A percentile compares a stretch with the other conserved stretches of the same genome.
These are phyloP conservation scores for Caenorhabditis imperialis DNA, from an alignment of 2,888 invertebrate genomes.

Conservation along the genomic window DNA sequence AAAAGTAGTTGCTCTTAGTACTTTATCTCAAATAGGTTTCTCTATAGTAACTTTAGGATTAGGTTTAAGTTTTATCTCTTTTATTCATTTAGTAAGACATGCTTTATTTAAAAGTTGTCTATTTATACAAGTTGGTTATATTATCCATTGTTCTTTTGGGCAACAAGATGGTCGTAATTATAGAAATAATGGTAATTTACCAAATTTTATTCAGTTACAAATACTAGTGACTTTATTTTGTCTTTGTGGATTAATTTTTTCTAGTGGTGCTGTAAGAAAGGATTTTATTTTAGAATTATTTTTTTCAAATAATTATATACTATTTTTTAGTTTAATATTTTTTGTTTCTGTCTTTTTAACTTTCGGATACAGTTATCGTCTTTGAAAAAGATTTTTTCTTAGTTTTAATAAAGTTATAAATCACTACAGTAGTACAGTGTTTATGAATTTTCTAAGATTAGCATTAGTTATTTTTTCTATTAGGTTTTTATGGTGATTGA, in stretches of 20 bases:
- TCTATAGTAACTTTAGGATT: conserved; percentile 64
- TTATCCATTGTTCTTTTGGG: conserved; percentile 70
- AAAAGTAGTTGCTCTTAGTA: conserved; percentile 68
- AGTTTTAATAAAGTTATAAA: conserved; percentile 63
- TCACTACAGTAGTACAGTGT: conserved; percentile 60
- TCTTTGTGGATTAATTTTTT: conserved; percentile 69
- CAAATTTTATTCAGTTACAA: conserved; percentile 65
- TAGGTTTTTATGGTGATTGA: conserved; percentile 62
- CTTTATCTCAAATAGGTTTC: conserved; percentile 68
- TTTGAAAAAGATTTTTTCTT: conserved; percentile 67
- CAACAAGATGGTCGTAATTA: conserved; percentile 71
- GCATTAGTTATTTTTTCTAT: conserved; percentile 62
- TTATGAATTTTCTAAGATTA: conserved; percentile 68
- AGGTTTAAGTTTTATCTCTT: conserved; percentile 77
- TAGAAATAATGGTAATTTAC: conserved; percentile 63
- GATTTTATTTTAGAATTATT: conserved; percentile 70
- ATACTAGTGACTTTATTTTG: conserved; percentile 67
- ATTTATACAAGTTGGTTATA: conserved; percentile 69
- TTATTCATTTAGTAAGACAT: conserved; percentile 69
- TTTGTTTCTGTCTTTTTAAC: conserved; percentile 68
- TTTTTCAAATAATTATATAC: conserved; percentile 62
- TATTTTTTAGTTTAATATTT: conserved; percentile 65
- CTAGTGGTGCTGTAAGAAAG: conserved; percentile 67
- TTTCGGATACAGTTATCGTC: conserved; percentile 69
- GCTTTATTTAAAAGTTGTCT: conserved; percentile 70